Base-by-base conservation (phyloP, 2,888 invertebrate species). In the Hydrotaea diabolus region DNA sequence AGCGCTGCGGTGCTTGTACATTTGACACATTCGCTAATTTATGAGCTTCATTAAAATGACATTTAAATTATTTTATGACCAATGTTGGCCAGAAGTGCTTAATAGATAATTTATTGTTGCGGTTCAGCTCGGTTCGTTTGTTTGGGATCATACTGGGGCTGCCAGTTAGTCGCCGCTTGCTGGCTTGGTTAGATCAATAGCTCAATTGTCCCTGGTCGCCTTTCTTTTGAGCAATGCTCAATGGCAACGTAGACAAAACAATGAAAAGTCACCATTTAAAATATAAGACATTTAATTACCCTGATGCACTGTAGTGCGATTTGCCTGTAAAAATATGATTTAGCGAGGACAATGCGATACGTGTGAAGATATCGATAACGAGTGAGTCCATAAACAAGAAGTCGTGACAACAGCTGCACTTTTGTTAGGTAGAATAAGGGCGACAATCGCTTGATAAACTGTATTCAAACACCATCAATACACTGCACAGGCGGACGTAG, bases 21-120 rank as follows among this genome's bases (percentile, higher is more conserved):
- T 85, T 85, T 81, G 85, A 83, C 86, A 82, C 83, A 85, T 85
- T 83, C 46, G 86, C 84, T 85, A 85, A 84, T 85, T 85, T 85
- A 85, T 86, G 86, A 84, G 85, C 82, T 86, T 86, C 86, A 86
- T 86, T 86, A 85, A 86, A 86, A 77, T 86, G 86, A 83, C 86
- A 85, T 86, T 86, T 86, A 83, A 86, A 86, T 85, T 85, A 82
- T 83, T 83, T 86, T 86, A 82, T 85, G 83, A 86, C 78, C 81
- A 85, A 75, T 81, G 77, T 77, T 85, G 83, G 77, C 83, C 80
- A 85, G 78, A 82, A 83, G 82, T 83, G 83, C 82, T 85, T 83
- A 78, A 80, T 80, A 83, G 76, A 85, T 85, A 82, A 85, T 85
- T 84, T 84, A 85, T 86, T 80, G 79, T 77, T 82, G 62, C 69